These are phyloP conservation scores for Poecilus cupreus DNA, from an alignment of 2,888 invertebrate species.

Conservation along the genomic window DNA sequence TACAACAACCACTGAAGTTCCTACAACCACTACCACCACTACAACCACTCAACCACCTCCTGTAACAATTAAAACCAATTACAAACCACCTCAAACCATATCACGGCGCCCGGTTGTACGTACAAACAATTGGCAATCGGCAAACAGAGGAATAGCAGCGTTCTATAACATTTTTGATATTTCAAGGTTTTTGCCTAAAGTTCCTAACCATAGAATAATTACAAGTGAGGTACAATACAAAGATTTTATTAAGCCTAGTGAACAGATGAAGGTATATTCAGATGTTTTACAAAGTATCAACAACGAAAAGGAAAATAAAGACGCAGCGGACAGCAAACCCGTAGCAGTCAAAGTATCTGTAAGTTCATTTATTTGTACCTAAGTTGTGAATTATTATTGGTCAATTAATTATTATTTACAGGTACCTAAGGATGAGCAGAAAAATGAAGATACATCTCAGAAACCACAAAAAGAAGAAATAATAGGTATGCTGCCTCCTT, in stretches of 20 bases:
- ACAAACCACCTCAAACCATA: background rate
- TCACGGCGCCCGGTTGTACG: background rate
- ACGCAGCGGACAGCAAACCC: background rate
- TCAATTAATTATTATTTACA: background rate
- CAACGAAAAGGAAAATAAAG: conserved; percentile 34
- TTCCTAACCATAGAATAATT: conserved; percentile 18
- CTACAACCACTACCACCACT: background rate
- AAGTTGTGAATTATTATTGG: too few species aligned
- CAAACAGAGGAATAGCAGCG: background rate
- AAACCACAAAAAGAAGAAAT: conserved; percentile 6
- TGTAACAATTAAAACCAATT: background rate
- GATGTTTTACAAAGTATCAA: conserved; percentile 68
- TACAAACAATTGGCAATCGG: background rate
- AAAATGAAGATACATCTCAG: background rate
- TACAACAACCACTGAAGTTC: background rate
- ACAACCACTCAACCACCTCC: background rate
- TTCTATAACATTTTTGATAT: conserved; percentile 57
- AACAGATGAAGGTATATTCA: conserved; percentile 73
- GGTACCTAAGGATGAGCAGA: background rate
- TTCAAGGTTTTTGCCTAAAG: conserved; percentile 46
- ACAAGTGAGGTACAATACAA: conserved; percentile 70
- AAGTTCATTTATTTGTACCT: conserved; percentile 7
- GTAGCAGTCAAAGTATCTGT: background rate
- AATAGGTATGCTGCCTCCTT: background rate
- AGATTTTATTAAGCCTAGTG: conserved; percentile 70